Base-by-base conservation (phyloP, 64 coral and sea anemone genomes). In the Stylophora pistillata region DNA sequence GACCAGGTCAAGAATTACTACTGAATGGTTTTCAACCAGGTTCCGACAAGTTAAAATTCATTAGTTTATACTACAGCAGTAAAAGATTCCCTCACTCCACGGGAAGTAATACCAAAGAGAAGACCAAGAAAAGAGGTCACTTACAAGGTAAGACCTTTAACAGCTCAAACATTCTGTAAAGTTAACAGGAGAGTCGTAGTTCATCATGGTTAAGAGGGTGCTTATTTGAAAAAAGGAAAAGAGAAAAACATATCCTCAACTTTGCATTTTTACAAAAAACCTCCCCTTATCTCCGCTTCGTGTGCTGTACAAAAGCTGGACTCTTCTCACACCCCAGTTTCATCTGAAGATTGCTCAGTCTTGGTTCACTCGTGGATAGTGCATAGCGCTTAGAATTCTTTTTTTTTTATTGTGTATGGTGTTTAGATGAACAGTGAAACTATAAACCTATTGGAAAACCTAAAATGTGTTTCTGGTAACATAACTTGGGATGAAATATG, bases 141-240 rank as follows among this genome's bases (percentile, higher is more conserved):
- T 71, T 71, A 71, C 69, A 71, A 71, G 69, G 69, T 71, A 71
- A 71, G 69, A 71, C 69, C 69, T 71, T 71, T 41, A 71, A n/a
- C 20, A 71, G 69, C 25, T 71, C 18, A 71, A 26, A 71, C n/a
- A 71, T 71, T 71, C 9, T n/a, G n/a, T n/a, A n/a, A n/a, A n/a
- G 69, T 29, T n/a, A 71, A 71, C 25, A 10, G 18, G 69, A 21
- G 69, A 71, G 25, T 71, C 1, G 69, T 71, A 71, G 69, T 71
- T 71, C 18, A 71, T 71, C 69, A 71, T 71, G 10, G 10, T 21
- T 71, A 71, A 71, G 69, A 71, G 69, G 69, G 14, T 71, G 69
- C 69, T 71, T 11, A 21, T 71, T 23, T 71, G 25, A 71, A 71
- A 71, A 71, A 71, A n/a, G 20, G 25, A 71, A 71, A 21, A 21